Base-by-base conservation (phyloP, 37 sponge, comb jelly and placozoan species). In the Haliclona indistincta region DNA sequence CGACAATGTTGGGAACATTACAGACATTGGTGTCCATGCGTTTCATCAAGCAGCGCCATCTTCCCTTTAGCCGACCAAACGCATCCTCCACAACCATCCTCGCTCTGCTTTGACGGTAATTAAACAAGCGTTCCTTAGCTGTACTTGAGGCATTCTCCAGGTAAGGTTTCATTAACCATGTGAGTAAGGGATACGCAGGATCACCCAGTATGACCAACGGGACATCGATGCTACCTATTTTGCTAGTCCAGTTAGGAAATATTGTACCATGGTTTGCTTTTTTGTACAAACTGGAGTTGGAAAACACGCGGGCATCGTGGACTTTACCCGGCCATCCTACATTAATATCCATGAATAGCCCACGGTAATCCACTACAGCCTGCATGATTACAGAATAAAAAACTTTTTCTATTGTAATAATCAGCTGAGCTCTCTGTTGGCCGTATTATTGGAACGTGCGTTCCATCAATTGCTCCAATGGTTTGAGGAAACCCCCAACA, bases 151-250 rank as follows among this genome's bases (percentile, higher is more conserved):
- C 77, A 69, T n/a, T 66, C 15, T 79, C 80, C 15, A 64, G 63
- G 44, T 69, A 84, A 0, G 71, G 68, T 26, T 76, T 83, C 83
- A 83, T 73, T n/a, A 83, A 47, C 70, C 75, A 74, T 30, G 56
- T 56, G 32, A 76, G 54, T n/a, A 82, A 54, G 13, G 84, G 70
- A 53, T 69, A 76, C 29, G 84, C 84, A 56, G 84, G 84, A 69
- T 84, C 84, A 25, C 77, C 84, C 29, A 84, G 63, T 4, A 84
- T 39, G 5, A 68, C 11, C 22, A 79, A 44, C 32, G 63, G 73
- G n/a, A 80, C 62, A 32, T 74, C 75, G 4, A 37, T 42, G 7
- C 58, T 56, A 51, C 35, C 22, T 29, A 78, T 66, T 15, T 52
- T 49, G 4, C 44, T 10, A 7, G 38, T 55, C 78, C 37, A 53